Conservation (phyloP, 2,888 invertebrate genomes). For the Apodemia hepburni region DNA sequence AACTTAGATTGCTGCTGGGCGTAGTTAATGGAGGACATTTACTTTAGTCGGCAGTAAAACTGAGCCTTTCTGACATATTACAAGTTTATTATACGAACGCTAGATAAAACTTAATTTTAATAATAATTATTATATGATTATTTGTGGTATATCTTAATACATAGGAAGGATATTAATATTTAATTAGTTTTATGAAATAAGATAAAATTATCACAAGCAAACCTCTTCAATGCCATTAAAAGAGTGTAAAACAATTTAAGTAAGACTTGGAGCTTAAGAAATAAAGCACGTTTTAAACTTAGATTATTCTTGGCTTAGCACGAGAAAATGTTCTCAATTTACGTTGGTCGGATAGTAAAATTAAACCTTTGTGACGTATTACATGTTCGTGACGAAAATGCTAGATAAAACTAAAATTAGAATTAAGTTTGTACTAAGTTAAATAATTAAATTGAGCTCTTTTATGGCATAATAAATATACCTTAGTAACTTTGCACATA, state of each 20-base stretch:
- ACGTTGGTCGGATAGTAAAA: constrained; percentile 30
- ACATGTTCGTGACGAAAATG: constrained; percentile 50
- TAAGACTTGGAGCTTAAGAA: background rate
- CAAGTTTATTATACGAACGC: constrained; percentile 50
- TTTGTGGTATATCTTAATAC: too few relatives aligned
- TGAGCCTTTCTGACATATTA: constrained; percentile 50
- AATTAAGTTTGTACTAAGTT: constrained; percentile 20
- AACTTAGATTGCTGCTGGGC: constrained; percentile 20
- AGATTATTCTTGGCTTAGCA: constrained; percentile 17
- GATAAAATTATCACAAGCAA: too few relatives aligned
- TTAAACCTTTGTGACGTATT: constrained; percentile 51
- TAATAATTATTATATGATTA: too few relatives aligned
- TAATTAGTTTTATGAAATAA: too few relatives aligned
- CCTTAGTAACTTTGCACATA: background rate
- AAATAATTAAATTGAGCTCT: background rate
- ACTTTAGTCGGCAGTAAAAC: constrained; percentile 33
- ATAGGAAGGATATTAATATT: too few relatives aligned
- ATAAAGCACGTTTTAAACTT: constrained; percentile 17
- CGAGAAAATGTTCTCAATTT: constrained; percentile 18
- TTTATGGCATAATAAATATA: background rate
- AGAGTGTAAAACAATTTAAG: background rate
- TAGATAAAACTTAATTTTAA: constrained; percentile 29
- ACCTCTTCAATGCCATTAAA: too few relatives aligned
- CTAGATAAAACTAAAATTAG: constrained; percentile 27
- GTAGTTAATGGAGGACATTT: constrained; percentile 18